Conservation (phyloP, 2,113 vertebrate species). For the Dipodomys stephensi region DNA sequence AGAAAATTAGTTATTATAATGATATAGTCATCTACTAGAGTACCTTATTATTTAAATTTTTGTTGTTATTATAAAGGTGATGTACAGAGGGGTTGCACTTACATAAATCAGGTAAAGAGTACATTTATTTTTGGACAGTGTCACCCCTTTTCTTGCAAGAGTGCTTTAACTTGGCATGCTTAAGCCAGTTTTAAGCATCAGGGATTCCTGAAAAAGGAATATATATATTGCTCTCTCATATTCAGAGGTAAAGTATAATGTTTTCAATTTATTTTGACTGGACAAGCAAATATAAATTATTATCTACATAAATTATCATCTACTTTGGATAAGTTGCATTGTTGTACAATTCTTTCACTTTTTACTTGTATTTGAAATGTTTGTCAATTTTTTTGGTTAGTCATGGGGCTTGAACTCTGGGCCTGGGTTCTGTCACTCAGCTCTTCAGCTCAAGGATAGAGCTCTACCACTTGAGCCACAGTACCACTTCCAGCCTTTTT, state of each 20-base stretch:
- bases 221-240: background rate
- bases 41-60: background rate
- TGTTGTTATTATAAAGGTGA: no score
- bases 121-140: no score
- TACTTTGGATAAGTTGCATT: background rate
- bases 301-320: background rate
- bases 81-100: no score
- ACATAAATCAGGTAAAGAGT: no score
- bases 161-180: no score
- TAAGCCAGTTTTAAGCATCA: background rate
- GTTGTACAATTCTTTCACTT: background rate
- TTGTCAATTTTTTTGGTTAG: background rate
- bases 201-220: background rate
- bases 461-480: no score
- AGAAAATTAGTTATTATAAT: background rate
- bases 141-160: no score
- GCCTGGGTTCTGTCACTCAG: no score
- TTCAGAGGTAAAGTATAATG: background rate
- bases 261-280: background rate
- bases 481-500: no score
- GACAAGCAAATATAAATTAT: background rate
- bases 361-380: slow-evolving; percentile 3
- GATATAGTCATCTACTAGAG: background rate
- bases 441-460: no score
- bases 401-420: no score